Base-by-base conservation (phyloP, 1,140 invertebrate species). In the Ceratosolen fusciceps region DNA sequence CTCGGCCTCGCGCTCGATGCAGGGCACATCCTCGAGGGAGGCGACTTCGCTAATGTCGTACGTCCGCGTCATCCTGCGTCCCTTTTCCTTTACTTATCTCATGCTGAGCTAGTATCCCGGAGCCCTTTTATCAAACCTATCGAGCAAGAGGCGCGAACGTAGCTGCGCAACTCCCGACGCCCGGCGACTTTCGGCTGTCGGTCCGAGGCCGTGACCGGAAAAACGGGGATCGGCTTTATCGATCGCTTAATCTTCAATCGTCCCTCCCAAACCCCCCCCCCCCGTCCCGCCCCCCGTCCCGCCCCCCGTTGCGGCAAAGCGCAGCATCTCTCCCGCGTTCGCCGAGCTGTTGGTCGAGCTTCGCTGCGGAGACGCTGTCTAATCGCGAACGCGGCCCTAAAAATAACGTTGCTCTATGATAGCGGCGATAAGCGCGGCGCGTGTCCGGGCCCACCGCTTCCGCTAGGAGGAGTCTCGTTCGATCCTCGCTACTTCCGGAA, bases 21-120 rank as follows among this genome's bases (percentile, higher is more conserved):
- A 82, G 12, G 49, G 52, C 2, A 84, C 84, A 37, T 84, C 39
- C 62, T 86, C 81, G 74, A 79, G 79, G 9, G 83, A 39, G 12
- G 81, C 80, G 60, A 81, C 82, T 58, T 86, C 83, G 43, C 86
- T 84, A 29, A 84, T 77, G 43, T 81, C 83, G 68, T 85, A 87
- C 29, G 83, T 83, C 77, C 80, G 84, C 37, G 84, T 82, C 88
- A 90, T 90, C 76, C 73, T 24, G 60, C 34, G 52, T 47, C 29
- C 12, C 24, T 75, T 26, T 80, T 76, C 58, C 81, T 68, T 68
- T n/a, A 31, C 29, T 54, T 43, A 47, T 72, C 49, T 82, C 79
- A 65, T n/a, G 24, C 10, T 14, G 60, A 7, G 5, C 21, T 5
- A 43, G 31, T 54, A 56, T 52, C 49, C 12, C 70, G 14, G 60